These are phyloP conservation scores for Adelges cooleyi DNA, from an alignment of 1,140 invertebrate genomes.

Conservation along the genomic window DNA sequence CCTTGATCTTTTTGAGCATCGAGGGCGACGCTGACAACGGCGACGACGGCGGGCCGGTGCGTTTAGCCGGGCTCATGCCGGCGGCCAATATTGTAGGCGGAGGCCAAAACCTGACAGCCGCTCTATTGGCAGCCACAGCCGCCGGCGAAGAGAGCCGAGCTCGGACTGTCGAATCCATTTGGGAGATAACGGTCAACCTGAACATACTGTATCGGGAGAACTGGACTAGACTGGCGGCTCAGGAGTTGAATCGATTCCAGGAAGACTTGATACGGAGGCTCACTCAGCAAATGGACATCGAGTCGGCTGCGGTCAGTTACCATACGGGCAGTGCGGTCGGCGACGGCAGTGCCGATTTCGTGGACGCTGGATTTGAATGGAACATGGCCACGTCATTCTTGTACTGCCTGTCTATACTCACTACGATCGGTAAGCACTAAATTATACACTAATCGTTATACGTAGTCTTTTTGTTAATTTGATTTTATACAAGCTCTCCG, in stretches of 20 bases:
- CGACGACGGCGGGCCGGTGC: conserved; percentile 25
- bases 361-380: conserved; percentile 50
- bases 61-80: conserved; percentile 36
- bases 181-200: conserved; percentile 86
- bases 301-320: conserved; percentile 33
- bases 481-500: neutral
- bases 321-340: conserved; percentile 36
- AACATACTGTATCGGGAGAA: conserved; percentile 91
- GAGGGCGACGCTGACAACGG: conserved; percentile 53
- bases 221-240: conserved; percentile 75
- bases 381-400: conserved; percentile 87
- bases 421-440: conserved; percentile 77
- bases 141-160: conserved; percentile 52
- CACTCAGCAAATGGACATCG: conserved; percentile 51
- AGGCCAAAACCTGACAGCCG: conserved; percentile 18
- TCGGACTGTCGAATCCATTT: conserved; percentile 75
- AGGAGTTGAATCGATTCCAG: conserved; percentile 81
- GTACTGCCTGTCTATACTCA: conserved; percentile 89
- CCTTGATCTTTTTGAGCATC: conserved; percentile 82
- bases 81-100: conserved; percentile 33
- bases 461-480: neutral
- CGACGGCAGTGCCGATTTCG: neutral
- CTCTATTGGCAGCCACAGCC: conserved; percentile 37
- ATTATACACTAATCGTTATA: neutral
- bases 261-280: conserved; percentile 68